Evolutionary conservation across 2,888 invertebrate species (phyloP).

Genomic region (Ypsolopha scabrella): DNA sequence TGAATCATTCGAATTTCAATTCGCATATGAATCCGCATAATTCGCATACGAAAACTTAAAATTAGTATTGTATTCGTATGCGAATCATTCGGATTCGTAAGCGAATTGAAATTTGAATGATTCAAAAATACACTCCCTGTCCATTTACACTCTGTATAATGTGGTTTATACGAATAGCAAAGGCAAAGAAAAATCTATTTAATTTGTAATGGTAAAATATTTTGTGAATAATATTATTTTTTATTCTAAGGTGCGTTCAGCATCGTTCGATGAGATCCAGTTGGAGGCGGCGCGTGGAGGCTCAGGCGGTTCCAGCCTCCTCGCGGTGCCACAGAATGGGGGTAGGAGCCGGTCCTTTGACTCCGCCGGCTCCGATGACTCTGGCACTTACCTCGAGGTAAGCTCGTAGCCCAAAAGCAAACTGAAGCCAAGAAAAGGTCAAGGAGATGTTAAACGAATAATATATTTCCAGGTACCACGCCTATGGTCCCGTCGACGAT

Average conservation of each 20-base stretch:
- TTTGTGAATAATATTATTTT: background rate
- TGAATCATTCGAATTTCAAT: too few species aligned
- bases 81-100: too few species aligned
- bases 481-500: slow-evolving; percentile 73
- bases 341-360: slow-evolving; percentile 86
- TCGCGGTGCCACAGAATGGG: slow-evolving; percentile 77
- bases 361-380: slow-evolving; percentile 78
- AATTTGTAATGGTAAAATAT: too few species aligned
- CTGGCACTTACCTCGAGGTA: slow-evolving; percentile 67
- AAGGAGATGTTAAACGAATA: background rate
- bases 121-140: too few species aligned
- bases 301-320: slow-evolving; percentile 51
- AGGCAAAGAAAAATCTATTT: too few species aligned
- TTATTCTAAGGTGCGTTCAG: slow-evolving; percentile 78
- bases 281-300: slow-evolving; percentile 77
- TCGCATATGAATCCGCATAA: too few species aligned
- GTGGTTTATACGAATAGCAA: too few species aligned
- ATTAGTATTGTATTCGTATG: too few species aligned
- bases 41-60: too few species aligned
- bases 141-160: too few species aligned
- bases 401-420: slow-evolving; percentile 1
- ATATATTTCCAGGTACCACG: slow-evolving; percentile 66
- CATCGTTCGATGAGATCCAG: slow-evolving; percentile 92
- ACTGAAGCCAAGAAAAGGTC: background rate
- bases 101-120: too few species aligned